Percentiles rank a stretch among this genome's conserved stretches.
These are phyloP conservation scores for Mormyrus lacerda DNA, from an alignment of 2,113 vertebrate species.

Conservation along the genomic window DNA sequence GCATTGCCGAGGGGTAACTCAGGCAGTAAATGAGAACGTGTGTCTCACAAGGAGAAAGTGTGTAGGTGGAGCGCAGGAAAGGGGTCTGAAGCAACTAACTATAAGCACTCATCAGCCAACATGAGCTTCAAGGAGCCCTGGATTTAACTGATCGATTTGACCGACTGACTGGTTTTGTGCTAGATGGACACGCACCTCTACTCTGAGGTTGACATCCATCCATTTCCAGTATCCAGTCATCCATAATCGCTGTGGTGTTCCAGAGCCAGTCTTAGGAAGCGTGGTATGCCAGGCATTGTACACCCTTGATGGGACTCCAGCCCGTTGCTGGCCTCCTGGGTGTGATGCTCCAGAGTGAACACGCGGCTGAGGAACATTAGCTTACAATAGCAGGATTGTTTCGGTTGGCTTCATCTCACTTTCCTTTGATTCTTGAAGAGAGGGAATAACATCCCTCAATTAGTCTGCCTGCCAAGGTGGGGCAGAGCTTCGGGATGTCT, in stretches of 20 bases:
- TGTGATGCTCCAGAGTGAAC: not conserved
- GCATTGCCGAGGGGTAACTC: constrained; percentile 56
- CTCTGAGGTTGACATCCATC: constrained; percentile 1
- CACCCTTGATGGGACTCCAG: not conserved
- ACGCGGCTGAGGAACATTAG: not conserved
- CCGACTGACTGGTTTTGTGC: not conserved
- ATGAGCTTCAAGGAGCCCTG: constrained; percentile 11
- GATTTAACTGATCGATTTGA: not conserved
- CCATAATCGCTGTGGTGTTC: not conserved
- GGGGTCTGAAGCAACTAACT: constrained; percentile 21
- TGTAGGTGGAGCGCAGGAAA: constrained; percentile 54
- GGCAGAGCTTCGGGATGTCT: not conserved
- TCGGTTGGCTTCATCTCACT: not conserved
- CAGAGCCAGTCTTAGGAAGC: not conserved
- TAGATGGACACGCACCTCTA: not conserved
- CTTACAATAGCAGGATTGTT: not conserved
- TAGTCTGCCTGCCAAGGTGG: not conserved
- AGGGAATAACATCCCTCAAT: not conserved
- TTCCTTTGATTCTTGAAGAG: not conserved
- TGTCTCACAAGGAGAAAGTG: constrained; percentile 50
- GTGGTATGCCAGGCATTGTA: not conserved
- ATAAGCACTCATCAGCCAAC: constrained; percentile 36
- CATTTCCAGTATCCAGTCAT: not conserved
- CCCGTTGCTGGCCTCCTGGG: not conserved
- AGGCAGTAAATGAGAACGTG: constrained; percentile 49